phyloP scores from a whole-genome alignment of 2,888 invertebrate genomes.

The Diabrotica balteata region DNA sequence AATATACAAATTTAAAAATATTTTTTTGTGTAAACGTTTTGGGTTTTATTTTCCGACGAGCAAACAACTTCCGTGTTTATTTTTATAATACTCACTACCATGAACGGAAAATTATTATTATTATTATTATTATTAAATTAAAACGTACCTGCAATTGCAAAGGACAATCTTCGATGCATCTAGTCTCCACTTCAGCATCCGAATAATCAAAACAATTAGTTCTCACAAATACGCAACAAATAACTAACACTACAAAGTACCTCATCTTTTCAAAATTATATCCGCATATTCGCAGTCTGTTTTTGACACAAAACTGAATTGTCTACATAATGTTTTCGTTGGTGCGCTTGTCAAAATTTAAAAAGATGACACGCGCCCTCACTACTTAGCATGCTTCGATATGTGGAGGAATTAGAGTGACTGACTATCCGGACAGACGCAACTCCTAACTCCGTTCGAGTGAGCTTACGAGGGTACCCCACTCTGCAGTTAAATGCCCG shows the following conservation, averaged over 20 bases:
- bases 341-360: constrained; percentile 18
- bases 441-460: constrained; percentile 22
- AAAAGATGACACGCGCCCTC: constrained; percentile 25
- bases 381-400: constrained; percentile 17
- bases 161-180: constrained; percentile 54
- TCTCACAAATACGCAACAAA: constrained; percentile 24
- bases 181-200: constrained; percentile 48
- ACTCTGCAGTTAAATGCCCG: constrained; percentile 41
- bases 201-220: constrained; percentile 36
- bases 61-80: too few species aligned
- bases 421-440: constrained; percentile 7
- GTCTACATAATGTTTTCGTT: background rate
- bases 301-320: constrained; percentile 4
- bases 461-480: constrained; percentile 42
- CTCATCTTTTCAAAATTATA: constrained; percentile 24
- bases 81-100: too few species aligned
- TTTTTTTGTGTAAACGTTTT: too few species aligned
- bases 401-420: constrained; percentile 20
- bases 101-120: too few species aligned
- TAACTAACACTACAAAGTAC: constrained; percentile 11
- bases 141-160: constrained; percentile 46
- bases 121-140: too few species aligned
- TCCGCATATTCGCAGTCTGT: constrained; percentile 20
- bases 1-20: too few species aligned
- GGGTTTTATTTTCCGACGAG: too few species aligned